Evolutionary conservation across 2,888 invertebrate species (phyloP).

Genomic region (Piscicola geometra): DNA sequence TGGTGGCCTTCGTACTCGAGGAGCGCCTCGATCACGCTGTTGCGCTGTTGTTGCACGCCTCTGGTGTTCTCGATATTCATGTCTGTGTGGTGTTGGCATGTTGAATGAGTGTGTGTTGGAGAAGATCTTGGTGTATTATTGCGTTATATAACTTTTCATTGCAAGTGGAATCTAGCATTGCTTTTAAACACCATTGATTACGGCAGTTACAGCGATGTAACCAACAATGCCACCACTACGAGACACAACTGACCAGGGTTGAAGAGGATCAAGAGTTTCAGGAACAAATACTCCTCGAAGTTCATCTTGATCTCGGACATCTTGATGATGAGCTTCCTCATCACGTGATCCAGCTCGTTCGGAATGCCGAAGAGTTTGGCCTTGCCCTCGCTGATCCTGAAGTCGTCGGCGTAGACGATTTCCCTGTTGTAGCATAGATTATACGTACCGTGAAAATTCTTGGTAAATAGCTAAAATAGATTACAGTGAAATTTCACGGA

Average conservation of each 20-base stretch:
- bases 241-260: slow-evolving; percentile 38
- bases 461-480: too few species aligned
- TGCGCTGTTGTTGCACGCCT: slow-evolving; percentile 34
- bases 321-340: slow-evolving; percentile 34
- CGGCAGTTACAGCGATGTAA: too few species aligned
- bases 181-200: too few species aligned
- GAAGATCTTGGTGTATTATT: too few species aligned
- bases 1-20: slow-evolving; percentile 33
- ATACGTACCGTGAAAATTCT: too few species aligned
- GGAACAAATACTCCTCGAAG: slow-evolving; percentile 34
- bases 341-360: slow-evolving; percentile 33
- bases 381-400: slow-evolving; percentile 36
- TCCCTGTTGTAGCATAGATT: too few species aligned
- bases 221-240: too few species aligned
- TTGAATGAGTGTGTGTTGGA: too few species aligned
- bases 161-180: too few species aligned
- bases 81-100: slow-evolving; percentile 29
- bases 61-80: slow-evolving; percentile 23
- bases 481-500: too few species aligned
- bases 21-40: slow-evolving; percentile 35
- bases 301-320: slow-evolving; percentile 33
- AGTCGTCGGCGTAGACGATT: slow-evolving; percentile 37
- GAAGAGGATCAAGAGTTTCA: slow-evolving; percentile 38
- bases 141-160: too few species aligned
- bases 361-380: slow-evolving; percentile 31